phyloP scores from a whole-genome alignment of 2,113 vertebrate species.

The Regulus satrapa region DNA sequence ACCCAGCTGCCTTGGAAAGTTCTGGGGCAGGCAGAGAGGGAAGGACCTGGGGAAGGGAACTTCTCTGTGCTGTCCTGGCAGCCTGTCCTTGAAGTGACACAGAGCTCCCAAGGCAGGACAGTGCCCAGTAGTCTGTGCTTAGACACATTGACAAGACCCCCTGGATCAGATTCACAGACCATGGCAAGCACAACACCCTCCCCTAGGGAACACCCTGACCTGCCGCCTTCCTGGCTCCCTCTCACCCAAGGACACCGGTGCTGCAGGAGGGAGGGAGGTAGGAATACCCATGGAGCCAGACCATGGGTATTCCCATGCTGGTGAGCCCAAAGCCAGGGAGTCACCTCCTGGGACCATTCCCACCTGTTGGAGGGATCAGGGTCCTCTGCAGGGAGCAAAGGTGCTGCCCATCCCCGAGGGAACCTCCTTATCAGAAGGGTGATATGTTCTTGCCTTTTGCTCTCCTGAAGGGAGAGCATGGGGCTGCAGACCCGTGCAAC shows the following conservation, averaged over 20 bases:
- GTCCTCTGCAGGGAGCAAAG: background rate
- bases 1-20: background rate
- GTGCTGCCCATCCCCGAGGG: background rate
- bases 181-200: background rate
- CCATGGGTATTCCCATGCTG: accelerated
- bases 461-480: accelerated
- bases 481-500: background rate
- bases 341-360: background rate
- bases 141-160: background rate
- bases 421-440: background rate
- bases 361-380: accelerated
- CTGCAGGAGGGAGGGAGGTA: background rate
- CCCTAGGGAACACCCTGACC: background rate
- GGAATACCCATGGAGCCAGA: background rate
- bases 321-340: background rate
- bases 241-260: background rate
- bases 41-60: background rate
- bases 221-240: background rate
- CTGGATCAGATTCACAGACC: accelerated
- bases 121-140: background rate
- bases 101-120: background rate
- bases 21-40: background rate
- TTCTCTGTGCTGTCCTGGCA: background rate
- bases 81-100: background rate
- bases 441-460: background rate